Percentiles rank a stretch among this genome's conserved stretches.
These are phyloP conservation scores for Drosophila subobscura DNA, from an alignment of 1,140 invertebrate genomes.

Conservation along the genomic window DNA sequence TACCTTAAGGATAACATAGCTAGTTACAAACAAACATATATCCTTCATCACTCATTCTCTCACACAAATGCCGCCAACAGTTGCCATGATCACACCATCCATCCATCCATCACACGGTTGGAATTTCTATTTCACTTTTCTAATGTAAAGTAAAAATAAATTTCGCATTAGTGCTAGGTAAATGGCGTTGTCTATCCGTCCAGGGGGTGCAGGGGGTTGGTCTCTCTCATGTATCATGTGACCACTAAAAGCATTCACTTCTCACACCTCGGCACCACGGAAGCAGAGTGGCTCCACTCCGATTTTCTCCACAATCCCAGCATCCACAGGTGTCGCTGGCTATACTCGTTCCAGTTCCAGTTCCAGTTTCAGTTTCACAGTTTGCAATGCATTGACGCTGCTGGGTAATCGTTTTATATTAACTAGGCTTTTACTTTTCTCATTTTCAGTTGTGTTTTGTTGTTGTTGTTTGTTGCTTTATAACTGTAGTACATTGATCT, in stretches of 20 bases:
- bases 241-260: slow-evolving; percentile 69
- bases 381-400: slow-evolving; percentile 2
- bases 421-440: slow-evolving; percentile 79
- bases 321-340: too few species aligned
- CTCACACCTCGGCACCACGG: slow-evolving; percentile 38
- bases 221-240: slow-evolving; percentile 10
- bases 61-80: slow-evolving; percentile 8
- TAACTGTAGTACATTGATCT: slow-evolving; percentile 76
- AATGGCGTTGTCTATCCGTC: slow-evolving; percentile 30
- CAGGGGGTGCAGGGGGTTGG: slow-evolving; percentile 2
- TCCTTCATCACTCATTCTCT: slow-evolving; percentile 20
- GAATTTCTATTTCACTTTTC: slow-evolving; percentile 69
- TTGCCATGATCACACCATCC: slow-evolving; percentile 46
- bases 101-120: slow-evolving; percentile 46
- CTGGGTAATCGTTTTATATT: slow-evolving; percentile 49
- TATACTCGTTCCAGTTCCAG: too few species aligned
- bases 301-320: too few species aligned
- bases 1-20: slow-evolving; percentile 35
- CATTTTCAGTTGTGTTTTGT: slow-evolving; percentile 72
- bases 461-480: slow-evolving; percentile 60
- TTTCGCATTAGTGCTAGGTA: slow-evolving; percentile 64
- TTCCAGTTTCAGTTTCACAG: too few species aligned
- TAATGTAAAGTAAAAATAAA: slow-evolving; percentile 63
- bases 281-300: not conserved
- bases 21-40: slow-evolving; percentile 40